Conservation (phyloP, 2,797 vertebrate genomes). For the Gadopsis bispinosus region DNA sequence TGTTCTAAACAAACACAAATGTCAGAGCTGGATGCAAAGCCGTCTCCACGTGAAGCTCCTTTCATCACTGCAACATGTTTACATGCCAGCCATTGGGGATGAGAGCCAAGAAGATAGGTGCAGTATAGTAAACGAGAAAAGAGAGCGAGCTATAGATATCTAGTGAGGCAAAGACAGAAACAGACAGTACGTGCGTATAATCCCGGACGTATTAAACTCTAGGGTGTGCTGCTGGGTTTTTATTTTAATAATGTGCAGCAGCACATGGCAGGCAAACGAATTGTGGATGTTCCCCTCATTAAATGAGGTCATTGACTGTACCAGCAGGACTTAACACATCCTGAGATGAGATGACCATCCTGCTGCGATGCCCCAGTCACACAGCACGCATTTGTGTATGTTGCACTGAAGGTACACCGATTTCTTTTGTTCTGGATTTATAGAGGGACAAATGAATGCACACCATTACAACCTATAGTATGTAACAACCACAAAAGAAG, state of each 20-base stretch:
- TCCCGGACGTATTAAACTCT: slow-evolving; percentile 62
- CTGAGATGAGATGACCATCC: slow-evolving; percentile 53
- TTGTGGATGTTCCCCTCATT: slow-evolving; percentile 57
- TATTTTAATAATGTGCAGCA: slow-evolving; percentile 70
- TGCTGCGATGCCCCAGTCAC: slow-evolving; percentile 29
- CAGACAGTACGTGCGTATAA: slow-evolving; percentile 46
- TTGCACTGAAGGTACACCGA: slow-evolving; percentile 10
- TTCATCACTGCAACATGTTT: slow-evolving; percentile 63
- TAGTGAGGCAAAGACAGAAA: slow-evolving; percentile 23
- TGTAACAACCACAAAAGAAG: slow-evolving; percentile 15
- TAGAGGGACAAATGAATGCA: background rate
- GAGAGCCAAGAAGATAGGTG: slow-evolving; percentile 26
- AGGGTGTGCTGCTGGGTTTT: slow-evolving; percentile 63
- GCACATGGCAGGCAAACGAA: slow-evolving; percentile 59
- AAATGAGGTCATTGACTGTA: slow-evolving; percentile 69
- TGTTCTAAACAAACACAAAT: slow-evolving; percentile 64
- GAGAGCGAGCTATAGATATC: slow-evolving; percentile 18
- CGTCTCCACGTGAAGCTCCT: slow-evolving; percentile 41
- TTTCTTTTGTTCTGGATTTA: slow-evolving; percentile 17
- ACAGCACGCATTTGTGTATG: slow-evolving; percentile 32
- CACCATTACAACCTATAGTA: slow-evolving; percentile 9
- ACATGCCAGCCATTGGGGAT: slow-evolving; percentile 54
- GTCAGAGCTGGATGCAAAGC: slow-evolving; percentile 57
- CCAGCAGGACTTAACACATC: slow-evolving; percentile 61
- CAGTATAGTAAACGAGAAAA: slow-evolving; percentile 38